Evolutionary conservation across 2,797 vertebrate species (phyloP).

Genomic region (Crenichthys baileyi): DNA sequence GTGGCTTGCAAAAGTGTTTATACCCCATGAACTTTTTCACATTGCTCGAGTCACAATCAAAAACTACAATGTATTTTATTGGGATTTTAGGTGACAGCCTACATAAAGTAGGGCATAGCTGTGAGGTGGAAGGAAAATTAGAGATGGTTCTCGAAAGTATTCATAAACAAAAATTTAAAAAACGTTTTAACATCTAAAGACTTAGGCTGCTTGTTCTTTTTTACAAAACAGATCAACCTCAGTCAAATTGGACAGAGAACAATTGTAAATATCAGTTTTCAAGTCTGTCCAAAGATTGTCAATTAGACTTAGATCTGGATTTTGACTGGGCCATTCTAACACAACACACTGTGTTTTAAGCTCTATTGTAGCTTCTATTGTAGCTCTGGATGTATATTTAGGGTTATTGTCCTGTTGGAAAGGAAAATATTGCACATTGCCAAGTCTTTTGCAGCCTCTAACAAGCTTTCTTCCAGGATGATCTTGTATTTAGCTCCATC

Average conservation of each 20-base stretch:
- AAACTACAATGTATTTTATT: background rate
- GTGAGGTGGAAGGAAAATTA: no score
- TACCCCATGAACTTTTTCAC: background rate
- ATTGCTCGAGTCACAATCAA: background rate
- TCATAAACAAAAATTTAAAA: no score
- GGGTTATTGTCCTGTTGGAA: background rate
- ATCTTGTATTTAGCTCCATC: background rate
- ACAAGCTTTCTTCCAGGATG: background rate
- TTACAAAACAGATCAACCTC: background rate
- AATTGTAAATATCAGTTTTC: background rate
- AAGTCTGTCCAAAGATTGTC: no score
- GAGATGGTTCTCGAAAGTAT: background rate
- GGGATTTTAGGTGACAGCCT: background rate
- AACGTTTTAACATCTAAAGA: no score
- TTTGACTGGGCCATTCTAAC: no score
- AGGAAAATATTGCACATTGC: background rate
- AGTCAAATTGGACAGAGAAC: background rate
- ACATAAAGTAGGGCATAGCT: no score
- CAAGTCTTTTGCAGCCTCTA: background rate
- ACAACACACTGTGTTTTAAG: background rate
- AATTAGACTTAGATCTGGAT: no score
- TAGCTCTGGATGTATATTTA: background rate
- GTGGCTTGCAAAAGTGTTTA: background rate
- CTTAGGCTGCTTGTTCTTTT: background rate
- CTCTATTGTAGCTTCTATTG: no score